These are phyloP conservation scores for Tetragnatha versicolor DNA, from an alignment of 1,140 invertebrate species.

Conservation along the genomic window DNA sequence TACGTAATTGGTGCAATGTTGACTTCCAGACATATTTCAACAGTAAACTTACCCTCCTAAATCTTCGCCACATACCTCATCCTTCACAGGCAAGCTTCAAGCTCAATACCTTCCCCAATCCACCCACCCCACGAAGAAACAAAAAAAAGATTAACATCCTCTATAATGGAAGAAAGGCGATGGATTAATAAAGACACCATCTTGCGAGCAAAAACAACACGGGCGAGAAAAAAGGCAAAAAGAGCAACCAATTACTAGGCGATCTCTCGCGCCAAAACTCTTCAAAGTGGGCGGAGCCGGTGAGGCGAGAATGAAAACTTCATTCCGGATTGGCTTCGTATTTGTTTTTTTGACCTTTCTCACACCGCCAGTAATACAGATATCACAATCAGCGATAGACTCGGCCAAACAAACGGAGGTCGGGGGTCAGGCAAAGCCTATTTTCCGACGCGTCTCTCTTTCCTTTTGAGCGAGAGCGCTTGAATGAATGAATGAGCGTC, in stretches of 20 bases:
- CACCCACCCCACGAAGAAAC: too few relatives aligned
- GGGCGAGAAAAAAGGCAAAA: too few relatives aligned
- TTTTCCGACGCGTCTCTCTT: constrained; percentile 46
- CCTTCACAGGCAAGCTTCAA: too few relatives aligned
- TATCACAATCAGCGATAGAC: constrained; percentile 36
- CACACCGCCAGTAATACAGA: constrained; percentile 28
- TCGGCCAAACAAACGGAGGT: background rate
- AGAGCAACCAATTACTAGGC: constrained; percentile 5
- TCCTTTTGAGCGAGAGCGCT: constrained; percentile 5
- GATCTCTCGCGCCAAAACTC: background rate
- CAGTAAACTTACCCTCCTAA: too few relatives aligned
- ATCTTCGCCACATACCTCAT: too few relatives aligned
- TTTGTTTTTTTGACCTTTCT: constrained; percentile 37
- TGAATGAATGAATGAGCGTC: background rate
- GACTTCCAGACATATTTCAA: too few relatives aligned
- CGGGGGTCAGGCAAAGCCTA: constrained; percentile 42
- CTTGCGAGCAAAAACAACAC: too few relatives aligned
- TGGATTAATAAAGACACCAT: too few relatives aligned
- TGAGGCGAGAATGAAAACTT: constrained; percentile 38
- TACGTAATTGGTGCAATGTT: too few relatives aligned
- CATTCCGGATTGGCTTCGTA: constrained; percentile 9
- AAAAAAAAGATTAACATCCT: too few relatives aligned
- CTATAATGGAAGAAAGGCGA: too few relatives aligned
- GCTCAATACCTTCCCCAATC: too few relatives aligned
- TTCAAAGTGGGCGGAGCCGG: constrained; percentile 31